Evolutionary conservation across 2,888 invertebrate genomes (phyloP).

Genomic region (Cheilosia pagana): DNA sequence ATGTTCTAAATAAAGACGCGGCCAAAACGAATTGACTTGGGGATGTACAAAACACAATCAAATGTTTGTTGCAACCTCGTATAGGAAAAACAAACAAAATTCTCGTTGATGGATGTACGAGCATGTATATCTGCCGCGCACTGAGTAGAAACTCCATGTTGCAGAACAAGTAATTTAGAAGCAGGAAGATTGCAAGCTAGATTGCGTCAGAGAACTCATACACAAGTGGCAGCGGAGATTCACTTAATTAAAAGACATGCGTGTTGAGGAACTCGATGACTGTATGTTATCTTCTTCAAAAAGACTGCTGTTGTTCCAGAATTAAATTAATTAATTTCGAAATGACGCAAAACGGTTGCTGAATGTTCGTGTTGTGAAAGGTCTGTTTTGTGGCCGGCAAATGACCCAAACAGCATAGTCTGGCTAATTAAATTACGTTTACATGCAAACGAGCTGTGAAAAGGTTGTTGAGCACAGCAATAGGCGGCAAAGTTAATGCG

Average conservation of each 20-base stretch:
- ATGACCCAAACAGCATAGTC: slow-evolving; percentile 13
- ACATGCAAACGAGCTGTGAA: slow-evolving; percentile 15
- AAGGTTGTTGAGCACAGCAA: slow-evolving; percentile 13
- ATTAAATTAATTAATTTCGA: slow-evolving; percentile 40
- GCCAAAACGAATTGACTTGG: slow-evolving; percentile 15
- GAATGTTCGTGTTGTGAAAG: slow-evolving; percentile 37
- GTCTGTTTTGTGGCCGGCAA: slow-evolving; percentile 16
- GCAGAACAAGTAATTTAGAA: slow-evolving; percentile 45
- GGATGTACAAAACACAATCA: slow-evolving; percentile 60
- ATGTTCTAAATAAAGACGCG: slow-evolving; percentile 44
- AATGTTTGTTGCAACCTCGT: slow-evolving; percentile 40
- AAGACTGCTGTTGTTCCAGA: slow-evolving; percentile 37
- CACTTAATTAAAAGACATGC: slow-evolving; percentile 46
- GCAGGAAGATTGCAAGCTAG: slow-evolving; percentile 37
- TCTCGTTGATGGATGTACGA: slow-evolving; percentile 11
- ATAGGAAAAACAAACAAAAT: slow-evolving; percentile 38
- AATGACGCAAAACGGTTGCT: slow-evolving; percentile 46
- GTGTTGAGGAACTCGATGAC: slow-evolving; percentile 6
- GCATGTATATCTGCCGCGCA: slow-evolving; percentile 6
- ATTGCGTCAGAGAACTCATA: slow-evolving; percentile 53
- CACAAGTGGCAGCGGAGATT: slow-evolving; percentile 44
- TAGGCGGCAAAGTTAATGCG: slow-evolving; percentile 5
- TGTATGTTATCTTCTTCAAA: background rate
- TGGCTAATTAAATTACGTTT: slow-evolving; percentile 24
- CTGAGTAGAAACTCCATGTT: slow-evolving; percentile 17